Evolutionary conservation across 2,113 vertebrate genomes (phyloP).

Genomic region (Brienomyrus brachyistius): DNA sequence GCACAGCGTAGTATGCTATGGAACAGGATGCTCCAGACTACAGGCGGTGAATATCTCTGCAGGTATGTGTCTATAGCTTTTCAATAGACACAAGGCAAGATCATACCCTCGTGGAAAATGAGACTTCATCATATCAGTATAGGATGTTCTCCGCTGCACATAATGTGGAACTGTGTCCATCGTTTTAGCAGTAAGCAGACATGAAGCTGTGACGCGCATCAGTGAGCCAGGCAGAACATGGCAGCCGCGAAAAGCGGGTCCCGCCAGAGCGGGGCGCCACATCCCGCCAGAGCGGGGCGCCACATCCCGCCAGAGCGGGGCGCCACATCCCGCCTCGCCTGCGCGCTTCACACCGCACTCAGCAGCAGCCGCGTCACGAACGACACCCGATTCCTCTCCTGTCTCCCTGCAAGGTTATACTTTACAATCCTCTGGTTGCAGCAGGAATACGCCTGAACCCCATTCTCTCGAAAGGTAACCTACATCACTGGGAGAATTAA

Average conservation of each 20-base stretch:
- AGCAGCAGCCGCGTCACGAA: neutral
- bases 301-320: too few species aligned
- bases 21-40: neutral
- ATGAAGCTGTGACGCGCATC: neutral
- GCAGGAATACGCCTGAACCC: neutral
- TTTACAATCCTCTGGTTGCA: neutral
- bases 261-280: too few species aligned
- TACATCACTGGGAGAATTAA: neutral
- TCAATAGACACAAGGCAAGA: neutral
- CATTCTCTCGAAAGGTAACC: neutral
- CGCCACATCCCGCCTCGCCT: too few species aligned
- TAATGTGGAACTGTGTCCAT: neutral
- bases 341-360: neutral
- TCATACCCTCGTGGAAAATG: neutral
- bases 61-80: neutral
- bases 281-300: too few species aligned
- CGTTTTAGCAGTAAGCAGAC: neutral
- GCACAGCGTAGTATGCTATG: neutral
- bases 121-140: neutral
- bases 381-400: neutral
- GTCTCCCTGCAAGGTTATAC: conserved; percentile 1
- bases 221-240: neutral
- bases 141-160: neutral
- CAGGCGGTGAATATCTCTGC: neutral
- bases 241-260: neutral